Evolutionary conservation across 2,113 vertebrate species (phyloP).

Genomic region (Hepsetus odoe): DNA sequence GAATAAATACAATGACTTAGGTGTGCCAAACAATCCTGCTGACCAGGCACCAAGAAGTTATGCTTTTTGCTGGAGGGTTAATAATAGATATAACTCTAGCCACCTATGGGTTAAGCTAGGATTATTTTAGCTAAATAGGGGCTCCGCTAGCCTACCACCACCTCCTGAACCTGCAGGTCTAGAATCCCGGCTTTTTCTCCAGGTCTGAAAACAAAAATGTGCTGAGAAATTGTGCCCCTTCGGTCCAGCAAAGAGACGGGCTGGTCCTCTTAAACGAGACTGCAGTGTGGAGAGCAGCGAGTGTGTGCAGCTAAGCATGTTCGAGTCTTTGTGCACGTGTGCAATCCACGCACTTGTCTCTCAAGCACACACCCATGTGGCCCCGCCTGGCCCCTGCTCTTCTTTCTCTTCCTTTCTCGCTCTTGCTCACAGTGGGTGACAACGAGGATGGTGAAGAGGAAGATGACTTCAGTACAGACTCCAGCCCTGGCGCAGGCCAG

Average conservation of each 20-base stretch:
- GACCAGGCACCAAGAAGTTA: too few relatives aligned
- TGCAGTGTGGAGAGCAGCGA: slow-evolving; percentile 73
- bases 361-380: slow-evolving; percentile 4
- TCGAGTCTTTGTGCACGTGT: slow-evolving; percentile 19
- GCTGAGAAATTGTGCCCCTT: slow-evolving; percentile 9
- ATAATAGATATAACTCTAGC: too few relatives aligned
- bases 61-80: too few relatives aligned
- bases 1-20: too few relatives aligned
- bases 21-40: too few relatives aligned
- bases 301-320: slow-evolving; percentile 46
- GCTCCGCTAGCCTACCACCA: not conserved
- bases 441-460: slow-evolving; percentile 46
- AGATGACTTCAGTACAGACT: slow-evolving; percentile 85
- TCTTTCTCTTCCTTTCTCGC: slow-evolving; percentile 23
- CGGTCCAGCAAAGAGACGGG: slow-evolving; percentile 18
- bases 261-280: slow-evolving; percentile 35
- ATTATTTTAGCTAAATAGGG: too few relatives aligned
- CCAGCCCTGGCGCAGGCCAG: slow-evolving; percentile 76
- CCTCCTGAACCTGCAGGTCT: not conserved
- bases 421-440: not conserved
- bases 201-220: not conserved
- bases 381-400: slow-evolving; percentile 31
- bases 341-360: not conserved
- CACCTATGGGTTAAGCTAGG: too few relatives aligned
- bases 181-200: not conserved